phyloP scores from a whole-genome alignment of 2,888 invertebrate genomes.

The Therioaphis trifolii region DNA sequence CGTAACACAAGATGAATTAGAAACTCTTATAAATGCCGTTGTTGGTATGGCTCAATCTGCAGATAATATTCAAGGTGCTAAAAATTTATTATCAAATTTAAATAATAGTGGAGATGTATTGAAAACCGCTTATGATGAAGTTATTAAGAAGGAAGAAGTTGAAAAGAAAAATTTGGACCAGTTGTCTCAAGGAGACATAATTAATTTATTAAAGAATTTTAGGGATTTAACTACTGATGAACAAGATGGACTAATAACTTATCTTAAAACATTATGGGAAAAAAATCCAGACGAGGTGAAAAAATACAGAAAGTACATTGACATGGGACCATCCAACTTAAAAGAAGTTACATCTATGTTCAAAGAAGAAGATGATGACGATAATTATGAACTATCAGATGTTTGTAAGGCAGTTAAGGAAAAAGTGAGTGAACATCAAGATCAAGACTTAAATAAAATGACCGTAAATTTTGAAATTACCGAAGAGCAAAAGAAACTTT shows the following conservation, averaged over 20 bases:
- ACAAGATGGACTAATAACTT: conserved; percentile 84
- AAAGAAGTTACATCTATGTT: conserved; percentile 65
- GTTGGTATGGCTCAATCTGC: conserved; percentile 77
- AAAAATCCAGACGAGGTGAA: conserved; percentile 83
- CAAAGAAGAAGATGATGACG: conserved; percentile 73
- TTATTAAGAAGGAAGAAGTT: conserved; percentile 62
- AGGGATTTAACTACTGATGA: conserved; percentile 84
- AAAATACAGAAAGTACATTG: conserved; percentile 80
- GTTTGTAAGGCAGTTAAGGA: conserved; percentile 81
- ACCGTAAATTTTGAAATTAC: conserved; percentile 48
- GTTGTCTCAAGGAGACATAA: conserved; percentile 82
- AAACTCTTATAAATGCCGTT: conserved; percentile 83
- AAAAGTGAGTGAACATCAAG: conserved; percentile 75
- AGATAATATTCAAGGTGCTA: conserved; percentile 65
- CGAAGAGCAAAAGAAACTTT: conserved; percentile 50
- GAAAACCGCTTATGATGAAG: conserved; percentile 62
- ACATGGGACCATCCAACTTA: conserved; percentile 70
- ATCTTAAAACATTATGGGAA: conserved; percentile 83
- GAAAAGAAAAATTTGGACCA: conserved; percentile 73
- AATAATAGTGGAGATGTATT: conserved; percentile 65
- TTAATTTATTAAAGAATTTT: conserved; percentile 82
- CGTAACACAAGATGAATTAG: conserved; percentile 82
- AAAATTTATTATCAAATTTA: conserved; percentile 65
- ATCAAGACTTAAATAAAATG: conserved; percentile 28
- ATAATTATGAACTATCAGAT: conserved; percentile 87